Evolutionary conservation across 2,113 vertebrate genomes (phyloP), one percentile per base, ranked within the genome.

Genomic region (Muscicapa adusta): DNA sequence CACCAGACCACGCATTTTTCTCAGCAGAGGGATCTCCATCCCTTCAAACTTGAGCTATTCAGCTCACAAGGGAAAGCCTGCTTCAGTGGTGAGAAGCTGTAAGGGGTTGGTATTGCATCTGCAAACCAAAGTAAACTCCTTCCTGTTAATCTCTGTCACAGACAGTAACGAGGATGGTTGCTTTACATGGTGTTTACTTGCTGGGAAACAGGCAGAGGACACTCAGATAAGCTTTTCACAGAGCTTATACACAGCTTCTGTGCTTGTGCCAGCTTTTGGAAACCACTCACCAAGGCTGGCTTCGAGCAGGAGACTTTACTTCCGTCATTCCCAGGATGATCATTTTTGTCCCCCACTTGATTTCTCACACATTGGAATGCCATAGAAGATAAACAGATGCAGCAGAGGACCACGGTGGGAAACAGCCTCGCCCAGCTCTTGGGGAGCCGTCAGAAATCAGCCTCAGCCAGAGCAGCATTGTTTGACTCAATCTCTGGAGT

Each of bases 401-500:
- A 42, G 51, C 6, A 68, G 34, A 85, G 23, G 12, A n/a, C 28
- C 24, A n/a, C 8, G 9, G n/a, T 1, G 3, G 45, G 16, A 42
- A 94, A 19, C 4, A 28, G 18, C 62, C 62, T 76, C 38, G 24
- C 54, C 48, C 70, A 73, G 63, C 31, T 92, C 34, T 1, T 34
- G 28, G 57, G 18, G 50, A 91, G 78, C 58, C 75, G 19, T 33
- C 62, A 79, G 67, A 61, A 89, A 26, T n/a, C 12, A 82, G 36
- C 22, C 70, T 77, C 9, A 74, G 36, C 83, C 88, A 90, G 73
- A 93, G 68, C 73, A 63, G 72, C 26, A 79, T 83, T 91, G 75
- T 94, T 88, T 82, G 22, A 70, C 56, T 68, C 63, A 48, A 56
- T n/a, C 42, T 82, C 48, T 61, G 54, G 34, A 89, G 29, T 50